phyloP scores from a whole-genome alignment of 2,113 vertebrate genomes.

The Phylloscopus trochiloides region DNA sequence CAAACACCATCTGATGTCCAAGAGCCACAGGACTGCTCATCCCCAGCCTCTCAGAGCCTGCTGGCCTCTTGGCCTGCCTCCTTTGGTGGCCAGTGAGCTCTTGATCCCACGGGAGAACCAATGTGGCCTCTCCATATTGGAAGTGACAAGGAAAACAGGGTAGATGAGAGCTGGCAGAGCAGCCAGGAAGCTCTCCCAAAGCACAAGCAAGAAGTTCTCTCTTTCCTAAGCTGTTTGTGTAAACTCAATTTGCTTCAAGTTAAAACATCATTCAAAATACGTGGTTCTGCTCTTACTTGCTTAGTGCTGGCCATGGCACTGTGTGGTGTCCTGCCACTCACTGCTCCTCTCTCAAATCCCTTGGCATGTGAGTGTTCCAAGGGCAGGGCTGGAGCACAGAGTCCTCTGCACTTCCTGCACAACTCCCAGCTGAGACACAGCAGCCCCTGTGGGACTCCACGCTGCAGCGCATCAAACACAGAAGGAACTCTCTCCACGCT shows the following conservation, averaged over 20 bases:
- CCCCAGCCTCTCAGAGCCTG: not conserved
- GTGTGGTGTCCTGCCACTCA: not conserved
- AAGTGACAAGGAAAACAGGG: not conserved
- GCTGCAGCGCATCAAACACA: fast-evolving
- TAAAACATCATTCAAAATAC: not conserved
- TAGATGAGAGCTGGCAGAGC: not conserved
- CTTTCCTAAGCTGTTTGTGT: not conserved
- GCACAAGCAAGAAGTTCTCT: not conserved
- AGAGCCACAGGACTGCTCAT: not conserved
- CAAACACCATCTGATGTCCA: not conserved
- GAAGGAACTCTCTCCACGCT: not conserved
- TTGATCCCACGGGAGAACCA: not conserved
- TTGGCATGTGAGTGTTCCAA: not conserved
- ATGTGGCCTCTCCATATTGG: not conserved
- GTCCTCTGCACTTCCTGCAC: not conserved
- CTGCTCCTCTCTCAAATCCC: not conserved
- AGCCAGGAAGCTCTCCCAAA: not conserved
- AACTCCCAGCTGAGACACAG: not conserved
- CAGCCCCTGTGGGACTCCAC: not conserved
- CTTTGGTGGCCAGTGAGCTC: not conserved
- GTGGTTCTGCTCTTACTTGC: not conserved
- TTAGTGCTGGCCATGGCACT: not conserved
- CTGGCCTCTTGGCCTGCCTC: not conserved
- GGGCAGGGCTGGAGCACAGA: not conserved
- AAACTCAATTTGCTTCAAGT: not conserved